phyloP scores from a whole-genome alignment of 2,113 vertebrate genomes.

The Callorhinus ursinus region DNA sequence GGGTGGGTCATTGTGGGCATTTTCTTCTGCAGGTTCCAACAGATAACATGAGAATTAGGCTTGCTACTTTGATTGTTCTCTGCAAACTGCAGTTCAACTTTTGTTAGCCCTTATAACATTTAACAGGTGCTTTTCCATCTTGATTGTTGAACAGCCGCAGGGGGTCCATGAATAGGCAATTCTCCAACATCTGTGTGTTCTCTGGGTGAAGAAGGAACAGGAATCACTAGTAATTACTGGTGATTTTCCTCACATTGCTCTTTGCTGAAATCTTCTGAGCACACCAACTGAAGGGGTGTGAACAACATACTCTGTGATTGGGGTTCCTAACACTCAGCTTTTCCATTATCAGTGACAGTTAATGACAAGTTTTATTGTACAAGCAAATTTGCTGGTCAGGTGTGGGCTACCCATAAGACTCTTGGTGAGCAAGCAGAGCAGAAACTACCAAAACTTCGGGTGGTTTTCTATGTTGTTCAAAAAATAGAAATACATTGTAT shows the following conservation, averaged over 20 bases:
- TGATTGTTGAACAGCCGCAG: fast-evolving
- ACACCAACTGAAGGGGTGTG: background rate
- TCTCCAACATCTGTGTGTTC: background rate
- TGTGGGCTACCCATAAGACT: background rate
- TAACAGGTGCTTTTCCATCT: too few species aligned
- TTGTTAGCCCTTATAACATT: background rate
- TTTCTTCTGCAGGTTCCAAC: background rate
- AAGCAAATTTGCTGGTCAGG: background rate
- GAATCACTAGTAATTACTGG: background rate
- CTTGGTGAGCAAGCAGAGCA: background rate
- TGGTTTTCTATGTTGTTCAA: background rate
- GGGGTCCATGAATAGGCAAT: background rate
- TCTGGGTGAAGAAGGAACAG: background rate
- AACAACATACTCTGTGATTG: background rate
- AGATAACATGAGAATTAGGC: background rate
- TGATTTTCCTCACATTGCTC: background rate
- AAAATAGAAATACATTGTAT: background rate
- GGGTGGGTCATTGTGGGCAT: fast-evolving
- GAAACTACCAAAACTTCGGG: background rate
- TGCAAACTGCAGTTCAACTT: background rate
- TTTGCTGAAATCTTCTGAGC: background rate
- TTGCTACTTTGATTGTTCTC: background rate
- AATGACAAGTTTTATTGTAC: background rate
- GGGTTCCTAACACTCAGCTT: background rate
- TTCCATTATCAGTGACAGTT: background rate